Evolutionary conservation across 2,113 vertebrate genomes (phyloP).

Genomic region (Nipponia nippon): DNA sequence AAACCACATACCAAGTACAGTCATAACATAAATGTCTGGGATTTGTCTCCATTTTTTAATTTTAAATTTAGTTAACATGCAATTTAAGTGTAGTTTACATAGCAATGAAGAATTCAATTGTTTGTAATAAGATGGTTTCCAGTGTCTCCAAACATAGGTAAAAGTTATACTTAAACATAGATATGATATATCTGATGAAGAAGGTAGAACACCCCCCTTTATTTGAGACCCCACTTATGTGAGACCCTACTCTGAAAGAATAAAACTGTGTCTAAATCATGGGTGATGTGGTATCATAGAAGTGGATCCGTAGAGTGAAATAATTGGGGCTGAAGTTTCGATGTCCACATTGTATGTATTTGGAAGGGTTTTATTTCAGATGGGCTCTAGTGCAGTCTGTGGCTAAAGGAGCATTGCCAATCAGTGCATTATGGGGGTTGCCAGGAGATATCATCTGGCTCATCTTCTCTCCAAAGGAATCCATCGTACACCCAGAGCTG

Average conservation of each 20-base stretch:
- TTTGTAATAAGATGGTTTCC: not conserved
- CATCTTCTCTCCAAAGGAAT: not conserved
- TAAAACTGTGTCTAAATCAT: not conserved
- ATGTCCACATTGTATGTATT: not conserved
- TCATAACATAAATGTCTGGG: not conserved
- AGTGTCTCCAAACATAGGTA: not conserved
- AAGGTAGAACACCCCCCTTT: not conserved
- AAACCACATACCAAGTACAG: not conserved
- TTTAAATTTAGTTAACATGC: not conserved
- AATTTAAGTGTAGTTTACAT: not conserved
- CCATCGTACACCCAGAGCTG: not conserved
- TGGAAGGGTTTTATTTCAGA: not conserved
- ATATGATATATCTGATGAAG: not conserved
- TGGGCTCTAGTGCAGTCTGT: not conserved
- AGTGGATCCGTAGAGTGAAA: not conserved
- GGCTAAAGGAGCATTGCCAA: not conserved
- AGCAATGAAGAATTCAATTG: not conserved
- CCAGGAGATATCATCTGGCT: not conserved
- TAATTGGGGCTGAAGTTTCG: not conserved
- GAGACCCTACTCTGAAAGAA: not conserved
- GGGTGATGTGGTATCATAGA: not conserved
- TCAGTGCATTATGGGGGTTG: not conserved
- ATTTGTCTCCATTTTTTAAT: not conserved
- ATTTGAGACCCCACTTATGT: not conserved
- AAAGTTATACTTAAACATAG: not conserved